phyloP scores from a whole-genome alignment of 2,797 vertebrate species.

The Telmatherina bonti region DNA sequence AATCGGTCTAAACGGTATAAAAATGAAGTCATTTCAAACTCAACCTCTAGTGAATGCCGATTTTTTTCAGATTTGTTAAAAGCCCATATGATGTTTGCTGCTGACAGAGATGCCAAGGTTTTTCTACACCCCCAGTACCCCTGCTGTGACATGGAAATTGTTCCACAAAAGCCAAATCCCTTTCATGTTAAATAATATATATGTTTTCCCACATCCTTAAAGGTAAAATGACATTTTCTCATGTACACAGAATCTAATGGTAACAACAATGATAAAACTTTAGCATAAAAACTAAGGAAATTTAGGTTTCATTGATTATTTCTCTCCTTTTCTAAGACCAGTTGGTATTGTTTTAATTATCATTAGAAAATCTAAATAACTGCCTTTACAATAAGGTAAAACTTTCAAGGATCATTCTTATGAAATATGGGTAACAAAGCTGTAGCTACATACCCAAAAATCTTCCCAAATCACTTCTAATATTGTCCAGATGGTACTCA shows the following conservation, averaged over 20 bases:
- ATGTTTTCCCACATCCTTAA: conserved; percentile 1
- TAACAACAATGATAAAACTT: not conserved
- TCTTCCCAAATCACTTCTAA: too few species aligned
- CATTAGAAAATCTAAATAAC: too few species aligned
- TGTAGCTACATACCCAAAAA: too few species aligned
- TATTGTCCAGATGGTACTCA: too few species aligned
- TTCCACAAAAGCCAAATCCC: conserved; percentile 6
- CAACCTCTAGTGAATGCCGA: not conserved
- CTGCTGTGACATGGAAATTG: conserved; percentile 15
- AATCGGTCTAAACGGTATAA: too few species aligned
- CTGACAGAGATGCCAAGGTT: conserved; percentile 18
- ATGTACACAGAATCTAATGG: not conserved
- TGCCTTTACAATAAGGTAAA: too few species aligned
- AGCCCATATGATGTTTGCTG: conserved; percentile 3
- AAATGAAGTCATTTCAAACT: too few species aligned
- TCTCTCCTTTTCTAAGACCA: not conserved
- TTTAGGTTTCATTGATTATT: not conserved
- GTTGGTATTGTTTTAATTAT: not conserved
- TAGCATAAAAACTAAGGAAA: not conserved
- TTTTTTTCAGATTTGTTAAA: conserved; percentile 1
- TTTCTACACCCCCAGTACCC: not conserved
- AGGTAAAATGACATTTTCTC: not conserved
- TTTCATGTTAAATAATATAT: not conserved
- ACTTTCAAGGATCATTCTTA: too few species aligned
- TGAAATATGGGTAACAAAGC: too few species aligned